Base-by-base conservation (phyloP, 2,113 vertebrate species). In the Empidonax alnorum region DNA sequence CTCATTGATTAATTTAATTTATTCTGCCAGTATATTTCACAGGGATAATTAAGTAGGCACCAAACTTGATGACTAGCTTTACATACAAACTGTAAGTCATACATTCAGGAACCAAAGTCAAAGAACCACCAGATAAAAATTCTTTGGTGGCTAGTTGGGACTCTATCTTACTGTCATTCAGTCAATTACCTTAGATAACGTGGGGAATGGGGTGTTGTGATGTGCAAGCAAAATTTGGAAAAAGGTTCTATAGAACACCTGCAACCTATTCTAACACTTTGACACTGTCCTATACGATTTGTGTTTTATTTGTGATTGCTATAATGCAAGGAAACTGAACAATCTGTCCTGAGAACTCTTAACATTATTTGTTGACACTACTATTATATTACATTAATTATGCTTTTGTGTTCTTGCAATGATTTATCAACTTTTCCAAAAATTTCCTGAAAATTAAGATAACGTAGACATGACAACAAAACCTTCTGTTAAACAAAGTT, bases 141-240 rank as follows among this genome's bases (percentile, higher is more conserved):
- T 0, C 52, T 28, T 24, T 72, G 8, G 13, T 31, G 72, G 14
- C 24, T n/a, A 49, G n/a, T 63, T 80, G 41, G 55, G 52, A 84
- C 27, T 2, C 5, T 52, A 69, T 28, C 5, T 59, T 28, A 82
- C 2, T 37, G 23, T 39, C 30, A 58, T 47, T 52, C 33, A 85
- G 19, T 52, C 66, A 58, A 55, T 19, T 22, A 77, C 28, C 23
- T 76, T 37, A 81, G 35, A 71, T 46, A 62, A 55, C 31, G 13
- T 5, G 14, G 2, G 8, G 9, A 9, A 28, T 21, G 5, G 17
- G 20, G 8, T 5, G 1, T 12, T 6, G 14, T 37, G 46, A 35
- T 42, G 4, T 22, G 11, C 19, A 78, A 6, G 16, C 14, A 68
- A 53, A 84, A 86, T 56, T 33, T 47, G 24, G 71, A 67, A 59